Conservation (phyloP, 1,140 invertebrate species). For the Drosophila repletoides region DNA sequence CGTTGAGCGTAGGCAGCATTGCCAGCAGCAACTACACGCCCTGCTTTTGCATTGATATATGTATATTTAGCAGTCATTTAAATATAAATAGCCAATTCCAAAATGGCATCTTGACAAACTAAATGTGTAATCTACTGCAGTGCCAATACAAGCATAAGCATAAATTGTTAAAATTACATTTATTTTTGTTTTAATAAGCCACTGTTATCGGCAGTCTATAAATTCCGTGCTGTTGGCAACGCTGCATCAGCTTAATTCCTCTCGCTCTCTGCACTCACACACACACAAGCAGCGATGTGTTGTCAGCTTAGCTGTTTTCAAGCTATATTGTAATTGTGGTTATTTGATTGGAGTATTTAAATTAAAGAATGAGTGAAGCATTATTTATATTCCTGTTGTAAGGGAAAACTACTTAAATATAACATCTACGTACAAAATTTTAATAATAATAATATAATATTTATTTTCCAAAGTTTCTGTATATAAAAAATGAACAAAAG, state of each 20-base stretch:
- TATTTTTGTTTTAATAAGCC: background rate
- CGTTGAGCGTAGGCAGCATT: slow-evolving; percentile 51
- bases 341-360: too few relatives aligned
- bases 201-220: slow-evolving; percentile 18
- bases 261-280: slow-evolving; percentile 7
- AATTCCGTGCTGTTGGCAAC: slow-evolving; percentile 26
- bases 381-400: too few relatives aligned
- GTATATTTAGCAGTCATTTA: background rate
- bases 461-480: too few relatives aligned
- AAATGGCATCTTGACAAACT: background rate
- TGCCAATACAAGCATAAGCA: background rate
- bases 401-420: too few relatives aligned
- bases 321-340: too few relatives aligned
- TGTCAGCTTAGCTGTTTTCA: too few relatives aligned
- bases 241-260: slow-evolving; percentile 10
- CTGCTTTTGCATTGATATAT: slow-evolving; percentile 22
- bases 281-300: too few relatives aligned
- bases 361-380: too few relatives aligned
- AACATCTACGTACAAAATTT: too few relatives aligned
- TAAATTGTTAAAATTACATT: background rate
- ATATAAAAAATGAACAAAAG: too few relatives aligned
- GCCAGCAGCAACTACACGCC: slow-evolving; percentile 60
- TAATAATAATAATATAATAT: too few relatives aligned
- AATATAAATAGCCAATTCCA: too few relatives aligned
- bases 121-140: background rate